Base-by-base conservation (phyloP, 1,140 invertebrate genomes). In the Ladona fulva region DNA sequence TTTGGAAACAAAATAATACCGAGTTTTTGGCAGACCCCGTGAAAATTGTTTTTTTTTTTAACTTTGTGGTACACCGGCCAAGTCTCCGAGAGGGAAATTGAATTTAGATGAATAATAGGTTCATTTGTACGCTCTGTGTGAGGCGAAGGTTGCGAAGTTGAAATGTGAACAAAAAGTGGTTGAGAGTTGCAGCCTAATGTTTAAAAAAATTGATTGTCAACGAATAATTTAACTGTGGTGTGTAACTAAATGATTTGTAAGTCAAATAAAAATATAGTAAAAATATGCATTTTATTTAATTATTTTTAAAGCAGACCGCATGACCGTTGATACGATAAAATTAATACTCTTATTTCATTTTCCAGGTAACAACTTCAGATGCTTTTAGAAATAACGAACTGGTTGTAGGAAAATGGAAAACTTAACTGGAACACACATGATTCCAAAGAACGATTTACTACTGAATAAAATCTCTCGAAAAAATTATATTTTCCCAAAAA, bases 101-200 rank as follows among this genome's bases (percentile, higher is more conserved):
- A 66, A 66, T 66, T 66, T 66, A 66, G 52, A 66, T 66, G 52
- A 66, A 66, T 66, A 66, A 66, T 66, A 66, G 52, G 52, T 66
- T 66, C 14, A 66, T 66, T 66, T 66, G 52, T 66, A 66, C 52
- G 52, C 52, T 66, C 52, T 66, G 52, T 66, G 52, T 66, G 52
- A 66, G n/a, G 14, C 16, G 52, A 19, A 10, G 44, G 44, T 52
- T 52, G 44, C 44, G 44, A 12, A 66, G n/a, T 66, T 66, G 52
- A 22, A 19, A 22, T 66, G n/a, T 66, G 52, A 16, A 66, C 16
- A 12, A 66, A 52, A 3, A 66, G 1, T 66, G 29, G 29, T 5
- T 8, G 29, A 37, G 29, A 37, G 29, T 66, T 66, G 52, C 52
- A 66, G 52, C 52, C 52, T 66, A 16, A 66, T 66, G 52, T 66